Conservation (phyloP, 2,113 vertebrate genomes). For the Hyperoodon ampullatus region DNA sequence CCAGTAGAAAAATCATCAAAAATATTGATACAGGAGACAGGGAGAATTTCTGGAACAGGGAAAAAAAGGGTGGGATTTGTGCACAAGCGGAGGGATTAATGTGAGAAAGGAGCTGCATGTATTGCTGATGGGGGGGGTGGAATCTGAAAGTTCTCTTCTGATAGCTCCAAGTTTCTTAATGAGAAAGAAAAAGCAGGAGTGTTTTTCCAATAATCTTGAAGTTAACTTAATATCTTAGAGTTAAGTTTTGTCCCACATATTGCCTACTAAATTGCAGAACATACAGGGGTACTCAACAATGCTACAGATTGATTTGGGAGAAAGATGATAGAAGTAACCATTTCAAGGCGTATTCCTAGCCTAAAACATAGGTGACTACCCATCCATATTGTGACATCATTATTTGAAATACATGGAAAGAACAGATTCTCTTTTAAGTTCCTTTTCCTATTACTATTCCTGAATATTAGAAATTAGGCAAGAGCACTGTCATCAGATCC, state of each 20-base stretch:
- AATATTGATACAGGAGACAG: not conserved
- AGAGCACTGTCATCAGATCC: not conserved
- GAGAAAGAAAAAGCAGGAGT: not conserved
- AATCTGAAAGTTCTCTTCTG: conserved; percentile 17
- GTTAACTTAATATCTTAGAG: not conserved
- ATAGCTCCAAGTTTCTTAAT: not conserved
- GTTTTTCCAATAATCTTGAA: not conserved
- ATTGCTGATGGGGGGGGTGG: not conserved
- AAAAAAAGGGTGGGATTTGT: not conserved
- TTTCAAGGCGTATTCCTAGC: not conserved
- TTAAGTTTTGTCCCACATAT: not conserved
- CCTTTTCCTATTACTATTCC: not conserved
- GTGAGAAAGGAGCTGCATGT: not conserved
- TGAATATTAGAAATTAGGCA: not conserved
- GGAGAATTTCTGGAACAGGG: not conserved
- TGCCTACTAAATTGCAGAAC: not conserved
- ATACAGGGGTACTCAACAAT: not conserved
- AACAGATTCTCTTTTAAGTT: not conserved
- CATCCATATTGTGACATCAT: not conserved
- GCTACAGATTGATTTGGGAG: not conserved
- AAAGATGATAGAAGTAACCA: not conserved
- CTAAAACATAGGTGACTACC: not conserved
- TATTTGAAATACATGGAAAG: not conserved
- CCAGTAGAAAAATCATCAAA: not conserved
- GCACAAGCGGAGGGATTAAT: not conserved